Evolutionary conservation across 2,888 invertebrate genomes (phyloP).

Genomic region (Silvanus unidentatus): DNA sequence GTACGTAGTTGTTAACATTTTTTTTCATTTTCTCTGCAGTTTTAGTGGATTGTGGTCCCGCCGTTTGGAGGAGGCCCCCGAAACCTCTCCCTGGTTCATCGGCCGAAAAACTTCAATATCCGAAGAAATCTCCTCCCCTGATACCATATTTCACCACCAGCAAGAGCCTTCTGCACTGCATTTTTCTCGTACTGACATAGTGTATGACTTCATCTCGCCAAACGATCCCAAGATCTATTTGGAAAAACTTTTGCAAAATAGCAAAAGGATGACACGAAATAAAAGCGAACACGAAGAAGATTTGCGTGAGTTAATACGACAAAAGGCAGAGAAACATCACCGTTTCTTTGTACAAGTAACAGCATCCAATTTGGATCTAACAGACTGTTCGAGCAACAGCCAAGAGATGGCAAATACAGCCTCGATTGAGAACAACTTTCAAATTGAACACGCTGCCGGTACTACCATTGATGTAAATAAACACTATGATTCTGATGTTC

Average conservation of each 20-base stretch:
- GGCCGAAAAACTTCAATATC: conserved; percentile 19
- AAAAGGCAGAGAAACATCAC: conserved; percentile 38
- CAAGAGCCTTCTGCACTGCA: no score
- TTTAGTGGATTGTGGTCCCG: conserved; percentile 40
- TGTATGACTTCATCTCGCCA: no score
- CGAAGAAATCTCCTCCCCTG: no score
- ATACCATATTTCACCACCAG: no score
- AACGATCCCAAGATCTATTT: conserved; percentile 5
- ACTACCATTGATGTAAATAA: conserved; percentile 3
- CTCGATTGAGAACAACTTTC: conserved; percentile 3
- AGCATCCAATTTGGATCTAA: conserved; percentile 15
- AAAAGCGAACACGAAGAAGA: conserved; percentile 18
- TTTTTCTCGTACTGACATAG: no score
- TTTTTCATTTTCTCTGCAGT: conserved; percentile 24
- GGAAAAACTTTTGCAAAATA: conserved; percentile 10
- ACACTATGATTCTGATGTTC: conserved; percentile 5
- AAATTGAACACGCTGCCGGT: conserved; percentile 3
- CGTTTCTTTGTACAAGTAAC: conserved; percentile 33
- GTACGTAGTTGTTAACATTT: no score
- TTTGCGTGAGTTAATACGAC: conserved; percentile 29
- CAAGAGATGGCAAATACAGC: conserved; percentile 27
- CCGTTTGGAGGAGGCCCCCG: conserved; percentile 30
- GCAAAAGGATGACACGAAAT: conserved; percentile 17
- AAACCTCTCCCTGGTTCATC: conserved; percentile 32
- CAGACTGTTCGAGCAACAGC: conserved; percentile 7